Evolutionary conservation across 1,140 invertebrate species (phyloP).

Genomic region (Brachionus koreanus): DNA sequence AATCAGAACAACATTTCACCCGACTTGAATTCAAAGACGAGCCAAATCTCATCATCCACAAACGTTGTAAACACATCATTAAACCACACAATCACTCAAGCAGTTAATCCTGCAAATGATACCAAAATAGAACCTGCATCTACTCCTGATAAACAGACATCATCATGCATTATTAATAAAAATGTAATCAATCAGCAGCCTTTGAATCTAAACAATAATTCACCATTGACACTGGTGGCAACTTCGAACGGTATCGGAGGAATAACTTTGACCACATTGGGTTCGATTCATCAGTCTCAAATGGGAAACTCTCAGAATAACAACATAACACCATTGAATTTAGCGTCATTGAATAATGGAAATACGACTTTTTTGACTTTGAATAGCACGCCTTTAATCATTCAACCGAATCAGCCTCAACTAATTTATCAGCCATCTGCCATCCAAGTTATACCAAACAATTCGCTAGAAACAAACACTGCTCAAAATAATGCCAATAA

Average conservation of each 20-base stretch:
- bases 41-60: background rate
- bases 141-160: background rate
- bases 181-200: background rate
- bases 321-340: background rate
- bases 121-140: background rate
- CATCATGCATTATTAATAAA: constrained; percentile 1
- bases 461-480: background rate
- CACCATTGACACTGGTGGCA: constrained; percentile 11
- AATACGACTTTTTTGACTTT: constrained; percentile 18
- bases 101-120: background rate
- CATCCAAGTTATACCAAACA: background rate
- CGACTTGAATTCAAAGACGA: background rate
- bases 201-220: background rate
- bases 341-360: background rate
- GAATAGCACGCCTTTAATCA: background rate
- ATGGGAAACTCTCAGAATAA: background rate
- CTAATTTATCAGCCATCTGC: background rate
- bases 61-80: background rate
- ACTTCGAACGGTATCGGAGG: constrained; percentile 38
- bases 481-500: background rate
- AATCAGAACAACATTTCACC: background rate
- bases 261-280: constrained; percentile 31
- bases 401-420: constrained; percentile 3
- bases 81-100: background rate
- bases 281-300: constrained; percentile 34